Conservation (phyloP, 2,888 invertebrate species). For the Cryptophagus acutangulus region DNA sequence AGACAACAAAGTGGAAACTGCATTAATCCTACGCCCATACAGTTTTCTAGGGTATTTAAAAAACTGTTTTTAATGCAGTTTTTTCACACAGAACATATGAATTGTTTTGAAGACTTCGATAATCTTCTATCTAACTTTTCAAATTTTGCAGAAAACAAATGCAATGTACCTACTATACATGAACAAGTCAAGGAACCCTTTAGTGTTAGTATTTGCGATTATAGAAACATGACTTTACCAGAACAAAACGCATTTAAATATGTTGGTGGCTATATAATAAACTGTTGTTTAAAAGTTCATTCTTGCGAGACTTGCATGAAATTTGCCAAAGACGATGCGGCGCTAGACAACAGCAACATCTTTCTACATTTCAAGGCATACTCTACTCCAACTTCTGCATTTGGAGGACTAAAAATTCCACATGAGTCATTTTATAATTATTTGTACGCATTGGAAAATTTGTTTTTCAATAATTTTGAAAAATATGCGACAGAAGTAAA, state of each 20-base stretch:
- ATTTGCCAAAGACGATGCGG: too few relatives aligned
- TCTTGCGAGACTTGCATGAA: too few relatives aligned
- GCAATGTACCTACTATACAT: background rate
- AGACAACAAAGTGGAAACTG: constrained; percentile 23
- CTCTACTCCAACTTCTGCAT: too few relatives aligned
- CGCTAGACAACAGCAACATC: too few relatives aligned
- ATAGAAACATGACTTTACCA: constrained; percentile 10
- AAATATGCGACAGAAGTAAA: too few relatives aligned
- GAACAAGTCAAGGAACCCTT: background rate
- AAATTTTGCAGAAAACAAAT: background rate
- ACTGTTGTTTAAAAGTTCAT: too few relatives aligned
- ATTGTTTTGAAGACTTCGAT: background rate
- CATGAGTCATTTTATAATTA: too few relatives aligned
- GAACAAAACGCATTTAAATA: background rate
- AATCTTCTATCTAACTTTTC: background rate
- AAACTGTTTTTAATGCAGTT: constrained; percentile 21
- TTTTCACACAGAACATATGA: constrained; percentile 12
- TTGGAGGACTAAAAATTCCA: too few relatives aligned
- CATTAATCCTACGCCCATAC: constrained; percentile 27
- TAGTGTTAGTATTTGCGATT: constrained; percentile 8
- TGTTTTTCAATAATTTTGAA: too few relatives aligned
- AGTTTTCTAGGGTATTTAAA: constrained; percentile 22
- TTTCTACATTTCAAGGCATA: too few relatives aligned
- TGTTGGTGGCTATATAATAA: too few relatives aligned
- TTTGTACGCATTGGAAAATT: too few relatives aligned